Base-by-base conservation (phyloP, 2,113 vertebrate genomes). In the Sinocyclocheilus maitianheensis region DNA sequence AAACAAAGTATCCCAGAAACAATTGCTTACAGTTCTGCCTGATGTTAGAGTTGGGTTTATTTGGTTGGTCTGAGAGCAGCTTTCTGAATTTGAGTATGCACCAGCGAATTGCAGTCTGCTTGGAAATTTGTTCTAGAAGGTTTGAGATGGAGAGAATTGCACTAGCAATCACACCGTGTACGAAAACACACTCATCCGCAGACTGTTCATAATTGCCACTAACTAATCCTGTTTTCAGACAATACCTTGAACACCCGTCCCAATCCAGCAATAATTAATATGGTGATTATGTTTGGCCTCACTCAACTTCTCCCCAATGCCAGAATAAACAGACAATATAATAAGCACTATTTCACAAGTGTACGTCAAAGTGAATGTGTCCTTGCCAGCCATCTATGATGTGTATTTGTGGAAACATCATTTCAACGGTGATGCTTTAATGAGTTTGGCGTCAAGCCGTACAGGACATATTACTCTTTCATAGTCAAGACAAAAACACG, bases 261-360 rank as follows among this genome's bases (percentile, higher is more conserved):
- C 43, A 34, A 10, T 48, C 63, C 80, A 34, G 67, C 63, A 81
- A 65, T 69, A 16, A 82, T 69, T 69, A 24, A 81, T 5, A 12
- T 20, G 4, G 43, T 67, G 79, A 81, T 67, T 81, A 81, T 48
- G 62, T 82, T 53, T 69, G 63, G 80, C 46, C 63, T 53, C 43
- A 51, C 63, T 82, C 63, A 82, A 67, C 26, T 69, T 81, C 60
- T 81, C 22, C 11, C 7, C 8, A 46, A 69, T 22, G 63, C 63
- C n/a, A 82, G 48, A 81, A 81, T 81, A 81, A 63, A 69, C 80
- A 82, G 80, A 53, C 43, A 69, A 82, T 53, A 82, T 82, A 30
- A 81, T 26, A 53, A 51, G 63, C 43, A n/a, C 26, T 34, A 53
- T 69, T 69, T 69, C 63, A 82, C 46, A 51, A 69, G 43, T 82